Evolutionary conservation across 1,140 invertebrate genomes (phyloP).

Genomic region (Cydia splendana): DNA sequence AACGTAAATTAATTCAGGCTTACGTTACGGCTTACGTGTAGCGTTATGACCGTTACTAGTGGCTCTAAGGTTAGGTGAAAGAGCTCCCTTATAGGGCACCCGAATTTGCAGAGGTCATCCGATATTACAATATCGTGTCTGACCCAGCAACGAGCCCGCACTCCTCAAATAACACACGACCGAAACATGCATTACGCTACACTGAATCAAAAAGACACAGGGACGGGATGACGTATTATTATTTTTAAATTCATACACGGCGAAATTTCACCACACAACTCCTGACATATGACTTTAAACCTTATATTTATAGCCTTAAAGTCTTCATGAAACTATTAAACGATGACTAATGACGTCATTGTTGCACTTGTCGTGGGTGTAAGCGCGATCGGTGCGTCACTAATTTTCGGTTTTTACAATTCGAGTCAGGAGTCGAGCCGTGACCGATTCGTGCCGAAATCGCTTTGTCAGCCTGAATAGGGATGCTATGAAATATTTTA

Average conservation of each 20-base stretch:
- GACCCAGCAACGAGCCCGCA: constrained; percentile 34
- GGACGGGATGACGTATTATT: constrained; percentile 71
- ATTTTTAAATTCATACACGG: constrained; percentile 74
- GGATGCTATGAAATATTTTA: constrained; percentile 28
- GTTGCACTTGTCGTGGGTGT: constrained; percentile 64
- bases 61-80: no score
- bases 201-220: constrained; percentile 72
- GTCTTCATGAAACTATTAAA: constrained; percentile 37
- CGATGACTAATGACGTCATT: constrained; percentile 61
- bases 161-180: constrained; percentile 70
- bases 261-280: constrained; percentile 42
- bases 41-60: no score
- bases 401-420: constrained; percentile 72
- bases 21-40: no score
- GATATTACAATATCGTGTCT: not conserved
- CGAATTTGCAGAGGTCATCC: no score
- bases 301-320: constrained; percentile 37
- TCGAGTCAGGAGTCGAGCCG: constrained; percentile 57
- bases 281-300: constrained; percentile 22
- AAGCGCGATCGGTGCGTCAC: constrained; percentile 64
- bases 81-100: no score
- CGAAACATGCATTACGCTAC: constrained; percentile 64
- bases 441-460: constrained; percentile 43
- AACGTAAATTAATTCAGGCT: no score
- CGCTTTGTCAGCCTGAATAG: constrained; percentile 40